These are phyloP conservation scores for Netelia inedita DNA, from an alignment of 2,888 invertebrate genomes.

Conservation along the genomic window DNA sequence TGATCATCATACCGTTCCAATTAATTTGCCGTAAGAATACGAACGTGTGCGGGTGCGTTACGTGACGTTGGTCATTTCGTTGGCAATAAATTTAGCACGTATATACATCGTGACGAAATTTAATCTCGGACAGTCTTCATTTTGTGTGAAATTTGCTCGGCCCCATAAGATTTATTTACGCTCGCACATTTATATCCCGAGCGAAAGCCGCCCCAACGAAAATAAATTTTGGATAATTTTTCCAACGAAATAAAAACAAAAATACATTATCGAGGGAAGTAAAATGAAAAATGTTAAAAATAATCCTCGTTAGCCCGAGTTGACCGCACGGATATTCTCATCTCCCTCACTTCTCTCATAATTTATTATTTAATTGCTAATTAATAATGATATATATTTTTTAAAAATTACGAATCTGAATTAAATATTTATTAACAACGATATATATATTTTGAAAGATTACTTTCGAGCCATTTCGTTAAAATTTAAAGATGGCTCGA, in stretches of 20 bases:
- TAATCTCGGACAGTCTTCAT: constrained; percentile 17
- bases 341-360: no score
- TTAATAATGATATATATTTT: no score
- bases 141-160: background rate
- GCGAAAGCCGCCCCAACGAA: background rate
- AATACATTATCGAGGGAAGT: no score
- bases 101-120: constrained; percentile 27
- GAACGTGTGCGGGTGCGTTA: background rate
- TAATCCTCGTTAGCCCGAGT: no score
- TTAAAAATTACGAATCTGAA: no score
- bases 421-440: no score
- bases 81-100: constrained; percentile 37
- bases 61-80: constrained; percentile 7
- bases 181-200: background rate
- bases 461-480: background rate
- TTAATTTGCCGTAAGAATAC: constrained; percentile 27
- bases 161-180: constrained; percentile 12
- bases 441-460: no score
- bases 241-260: no score
- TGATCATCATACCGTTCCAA: constrained; percentile 20
- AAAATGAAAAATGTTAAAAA: no score
- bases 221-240: background rate
- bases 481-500: background rate
- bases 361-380: no score
- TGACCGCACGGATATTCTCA: no score